phyloP scores from a whole-genome alignment of 2,888 invertebrate genomes.

The Drosophila lacicola region DNA sequence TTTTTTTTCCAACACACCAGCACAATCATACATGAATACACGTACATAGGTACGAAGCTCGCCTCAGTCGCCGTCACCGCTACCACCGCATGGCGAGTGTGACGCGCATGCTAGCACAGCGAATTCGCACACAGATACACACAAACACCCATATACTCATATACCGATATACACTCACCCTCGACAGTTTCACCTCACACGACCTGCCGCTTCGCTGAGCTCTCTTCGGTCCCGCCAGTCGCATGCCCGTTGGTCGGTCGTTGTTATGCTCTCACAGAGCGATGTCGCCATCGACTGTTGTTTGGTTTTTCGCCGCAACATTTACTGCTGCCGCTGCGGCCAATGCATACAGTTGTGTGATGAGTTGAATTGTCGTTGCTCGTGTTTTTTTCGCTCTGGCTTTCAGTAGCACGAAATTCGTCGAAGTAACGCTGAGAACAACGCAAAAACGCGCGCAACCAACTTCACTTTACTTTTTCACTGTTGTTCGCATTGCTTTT shows the following conservation, averaged over 20 bases:
- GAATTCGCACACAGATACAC: conserved; percentile 53
- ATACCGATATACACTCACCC: conserved; percentile 7
- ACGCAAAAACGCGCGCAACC: conserved; percentile 68
- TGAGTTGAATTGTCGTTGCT: conserved; percentile 59
- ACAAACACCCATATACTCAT: conserved; percentile 1
- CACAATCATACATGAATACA: conserved; percentile 11
- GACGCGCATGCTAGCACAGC: conserved; percentile 73
- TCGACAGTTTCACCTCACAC: conserved; percentile 61
- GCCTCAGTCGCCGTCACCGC: conserved; percentile 12
- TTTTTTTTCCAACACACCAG: conserved; percentile 17
- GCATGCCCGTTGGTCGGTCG: conserved; percentile 32
- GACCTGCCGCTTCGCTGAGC: conserved; percentile 50
- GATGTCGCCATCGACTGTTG: conserved; percentile 30
- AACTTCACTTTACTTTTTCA: conserved; percentile 49
- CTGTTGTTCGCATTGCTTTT: conserved; percentile 23
- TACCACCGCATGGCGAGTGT: conserved; percentile 54
- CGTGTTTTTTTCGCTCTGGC: conserved; percentile 48
- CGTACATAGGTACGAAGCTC: conserved; percentile 20
- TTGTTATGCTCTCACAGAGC: conserved; percentile 44
- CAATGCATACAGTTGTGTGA: conserved; percentile 51
- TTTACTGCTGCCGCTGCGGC: conserved; percentile 38
- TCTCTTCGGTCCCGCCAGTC: conserved; percentile 18
- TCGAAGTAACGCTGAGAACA: conserved; percentile 59
- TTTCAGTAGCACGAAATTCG: conserved; percentile 60
- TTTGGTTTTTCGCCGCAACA: conserved; percentile 40